A percentile compares a stretch with the other conserved stretches of the same genome.
Evolutionary conservation across 2,113 vertebrate species (phyloP).

Genomic region (Nothoprocta perdicaria): DNA sequence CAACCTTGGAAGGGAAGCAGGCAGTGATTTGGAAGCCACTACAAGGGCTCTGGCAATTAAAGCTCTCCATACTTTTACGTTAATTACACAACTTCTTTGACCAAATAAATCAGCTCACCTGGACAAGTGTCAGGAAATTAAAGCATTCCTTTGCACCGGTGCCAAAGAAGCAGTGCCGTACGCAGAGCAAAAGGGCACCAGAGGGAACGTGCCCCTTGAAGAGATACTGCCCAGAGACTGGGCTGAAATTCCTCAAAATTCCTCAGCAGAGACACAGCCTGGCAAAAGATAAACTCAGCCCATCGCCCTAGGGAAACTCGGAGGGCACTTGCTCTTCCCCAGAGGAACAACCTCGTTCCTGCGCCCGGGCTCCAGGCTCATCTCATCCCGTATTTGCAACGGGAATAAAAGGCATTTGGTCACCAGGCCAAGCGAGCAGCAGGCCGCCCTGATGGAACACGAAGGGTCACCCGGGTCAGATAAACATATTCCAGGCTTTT

Average conservation of each 20-base stretch:
- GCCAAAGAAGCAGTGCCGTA: neutral
- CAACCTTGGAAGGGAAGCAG: neutral
- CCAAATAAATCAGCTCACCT: neutral
- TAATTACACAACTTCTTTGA: neutral
- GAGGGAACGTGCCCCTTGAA: neutral
- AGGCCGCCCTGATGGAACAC: neutral
- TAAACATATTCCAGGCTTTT: neutral
- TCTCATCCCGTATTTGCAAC: neutral
- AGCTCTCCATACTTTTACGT: neutral
- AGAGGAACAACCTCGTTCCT: neutral
- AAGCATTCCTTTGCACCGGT: neutral
- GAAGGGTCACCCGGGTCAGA: neutral
- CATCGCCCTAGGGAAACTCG: neutral
- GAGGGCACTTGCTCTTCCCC: neutral
- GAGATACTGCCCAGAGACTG: neutral
- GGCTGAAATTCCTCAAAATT: neutral
- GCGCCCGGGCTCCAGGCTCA: neutral
- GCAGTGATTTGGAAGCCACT: neutral
- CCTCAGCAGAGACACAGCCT: neutral
- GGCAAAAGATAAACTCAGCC: neutral
- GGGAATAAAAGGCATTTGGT: rapidly evolving
- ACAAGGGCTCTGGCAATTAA: neutral
- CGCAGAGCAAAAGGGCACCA: neutral
- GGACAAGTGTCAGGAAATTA: neutral
- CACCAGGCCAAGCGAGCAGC: neutral